Percentiles rank a stretch among this genome's conserved stretches.
Evolutionary conservation across 2,888 invertebrate species (phyloP).

Genomic region (Eupithecia exiguata): DNA sequence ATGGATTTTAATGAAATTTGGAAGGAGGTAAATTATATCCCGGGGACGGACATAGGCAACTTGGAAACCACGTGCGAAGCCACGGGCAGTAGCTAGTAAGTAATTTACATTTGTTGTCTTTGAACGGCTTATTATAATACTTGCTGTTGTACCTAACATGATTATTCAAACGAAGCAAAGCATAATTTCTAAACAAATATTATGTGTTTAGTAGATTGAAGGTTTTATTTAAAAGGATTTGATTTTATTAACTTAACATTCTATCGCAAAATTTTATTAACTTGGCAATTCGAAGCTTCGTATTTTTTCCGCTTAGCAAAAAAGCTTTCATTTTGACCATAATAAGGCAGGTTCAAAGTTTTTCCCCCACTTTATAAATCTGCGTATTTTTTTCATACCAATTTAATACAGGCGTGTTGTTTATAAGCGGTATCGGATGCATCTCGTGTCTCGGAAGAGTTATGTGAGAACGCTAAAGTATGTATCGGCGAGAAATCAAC

Average conservation of each 20-base stretch:
- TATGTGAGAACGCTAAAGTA: slow-evolving; percentile 71
- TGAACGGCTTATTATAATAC: not conserved
- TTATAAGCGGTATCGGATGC: slow-evolving; percentile 65
- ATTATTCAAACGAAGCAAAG: not conserved
- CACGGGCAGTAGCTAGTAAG: no score
- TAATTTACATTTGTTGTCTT: no score
- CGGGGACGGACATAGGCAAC: no score
- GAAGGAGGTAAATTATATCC: no score
- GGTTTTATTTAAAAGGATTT: no score
- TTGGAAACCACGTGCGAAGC: no score
- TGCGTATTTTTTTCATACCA: slow-evolving; percentile 63
- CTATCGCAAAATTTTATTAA: no score
- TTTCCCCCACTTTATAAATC: not conserved
- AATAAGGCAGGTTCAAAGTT: not conserved
- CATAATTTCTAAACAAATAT: not conserved
- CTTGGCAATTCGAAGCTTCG: not conserved
- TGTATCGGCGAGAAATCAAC: slow-evolving; percentile 49
- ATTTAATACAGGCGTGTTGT: slow-evolving; percentile 68
- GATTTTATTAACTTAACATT: no score
- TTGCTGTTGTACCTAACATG: not conserved
- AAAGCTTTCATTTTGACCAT: not conserved
- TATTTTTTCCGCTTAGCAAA: not conserved
- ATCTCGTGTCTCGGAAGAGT: slow-evolving; percentile 63
- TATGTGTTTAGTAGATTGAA: not conserved
- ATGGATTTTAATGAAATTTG: no score